Evolutionary conservation across 1,140 invertebrate species (phyloP), one percentile per base, ranked within the genome.

Genomic region (Pseudoatta argentina): DNA sequence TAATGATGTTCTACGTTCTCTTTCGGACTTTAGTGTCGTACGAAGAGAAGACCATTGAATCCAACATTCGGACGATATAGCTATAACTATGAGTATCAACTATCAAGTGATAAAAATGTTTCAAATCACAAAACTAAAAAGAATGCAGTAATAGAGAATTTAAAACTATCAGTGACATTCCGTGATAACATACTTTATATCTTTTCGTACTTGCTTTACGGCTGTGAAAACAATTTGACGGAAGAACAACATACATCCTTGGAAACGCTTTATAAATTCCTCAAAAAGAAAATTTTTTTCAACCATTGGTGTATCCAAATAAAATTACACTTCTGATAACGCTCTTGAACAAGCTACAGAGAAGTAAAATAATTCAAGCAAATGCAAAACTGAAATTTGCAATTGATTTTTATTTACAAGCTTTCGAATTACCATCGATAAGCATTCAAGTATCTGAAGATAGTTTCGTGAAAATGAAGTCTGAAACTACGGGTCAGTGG

Each of bases 121-220:
- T 14, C 18, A 8, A 30, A 61, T 10, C 3, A 4, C 6, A 18
- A 61, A 12, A 21, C 6, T 8, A 73, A 21, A 14, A 83, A 51
- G 12, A 75, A 21, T 6, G 39, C 24, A 16, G 14, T 75, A 34
- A 73, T 75, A 73, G 39, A 63, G 6, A 83, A 83, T 18, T 61
- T 83, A 21, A 75, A 83, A 75, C 1, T 51, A 2, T 83, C 79
- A 27, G 82, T 77, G 61, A 75, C n/a, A 51, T 57, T 91, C 5
- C 86, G 88, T 53, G 78, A 88, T 7, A 91, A 92, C 24, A 77
- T 91, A 34, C 59, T 91, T 4, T 73, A 53, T 24, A 67, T 89
- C 18, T 91, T 92, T 34, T 81, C 88, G 8, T 88, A 88, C 21
- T 57, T 91, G 8, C 86, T 91, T 27, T 63, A 88, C 69, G 78